phyloP scores from a whole-genome alignment of 2,113 vertebrate species.

The Triplophysa siluroides region DNA sequence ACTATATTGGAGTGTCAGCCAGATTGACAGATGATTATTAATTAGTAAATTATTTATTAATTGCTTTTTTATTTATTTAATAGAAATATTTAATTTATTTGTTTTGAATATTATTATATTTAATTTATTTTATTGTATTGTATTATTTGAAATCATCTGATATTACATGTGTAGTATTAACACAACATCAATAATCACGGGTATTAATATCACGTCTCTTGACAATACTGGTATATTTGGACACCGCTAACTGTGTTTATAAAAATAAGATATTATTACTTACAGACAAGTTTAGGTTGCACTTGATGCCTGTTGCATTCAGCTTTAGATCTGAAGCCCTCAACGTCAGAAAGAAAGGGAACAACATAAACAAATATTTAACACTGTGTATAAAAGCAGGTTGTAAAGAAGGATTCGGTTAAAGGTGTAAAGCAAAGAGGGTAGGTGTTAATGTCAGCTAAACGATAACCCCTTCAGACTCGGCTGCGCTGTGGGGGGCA shows the following conservation, averaged over 20 bases:
- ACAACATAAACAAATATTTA: not conserved
- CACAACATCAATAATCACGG: too few species aligned
- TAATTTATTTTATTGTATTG: too few species aligned
- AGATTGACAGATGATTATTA: too few species aligned
- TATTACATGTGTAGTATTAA: too few species aligned
- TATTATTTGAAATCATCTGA: too few species aligned
- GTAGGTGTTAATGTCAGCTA: constrained; percentile 47
- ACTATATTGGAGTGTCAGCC: too few species aligned
- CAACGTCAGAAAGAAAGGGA: not conserved
- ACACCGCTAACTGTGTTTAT: not conserved
- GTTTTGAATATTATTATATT: too few species aligned
- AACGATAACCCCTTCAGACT: constrained; percentile 50
- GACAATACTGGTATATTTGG: too few species aligned
- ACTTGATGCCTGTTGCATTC: constrained; percentile 18
- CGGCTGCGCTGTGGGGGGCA: constrained; percentile 36
- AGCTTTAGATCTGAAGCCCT: not conserved
- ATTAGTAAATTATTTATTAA: too few species aligned
- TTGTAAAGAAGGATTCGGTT: constrained; percentile 38
- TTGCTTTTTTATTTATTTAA: too few species aligned
- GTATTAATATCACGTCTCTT: not conserved
- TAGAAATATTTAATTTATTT: too few species aligned
- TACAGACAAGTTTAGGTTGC: not conserved
- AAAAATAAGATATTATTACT: constrained; percentile 1
- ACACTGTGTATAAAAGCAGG: constrained; percentile 15
- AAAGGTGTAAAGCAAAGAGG: constrained; percentile 24